Evolutionary conservation across 2,797 vertebrate genomes (phyloP).

Genomic region (Bryconaethiops microstoma): DNA sequence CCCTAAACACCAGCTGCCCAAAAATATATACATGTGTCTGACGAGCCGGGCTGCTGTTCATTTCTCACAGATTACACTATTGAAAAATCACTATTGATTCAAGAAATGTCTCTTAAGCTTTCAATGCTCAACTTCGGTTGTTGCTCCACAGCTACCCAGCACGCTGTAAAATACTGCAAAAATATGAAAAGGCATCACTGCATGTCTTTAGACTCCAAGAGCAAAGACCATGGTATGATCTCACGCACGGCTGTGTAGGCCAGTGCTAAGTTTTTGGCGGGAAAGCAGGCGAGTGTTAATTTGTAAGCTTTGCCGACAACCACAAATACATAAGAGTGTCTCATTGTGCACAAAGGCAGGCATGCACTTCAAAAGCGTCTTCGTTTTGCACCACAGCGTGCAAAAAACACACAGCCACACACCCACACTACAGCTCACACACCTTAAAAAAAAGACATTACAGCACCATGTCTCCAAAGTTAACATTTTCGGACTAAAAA

Average conservation of each 20-base stretch:
- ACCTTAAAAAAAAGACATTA: background rate
- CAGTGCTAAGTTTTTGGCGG: conserved; percentile 35
- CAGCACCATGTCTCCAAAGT: background rate
- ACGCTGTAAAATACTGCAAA: too few relatives aligned
- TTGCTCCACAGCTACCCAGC: too few relatives aligned
- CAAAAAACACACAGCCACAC: conserved; percentile 44
- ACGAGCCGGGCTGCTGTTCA: too few relatives aligned
- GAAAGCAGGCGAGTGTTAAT: conserved; percentile 36
- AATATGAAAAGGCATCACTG: too few relatives aligned
- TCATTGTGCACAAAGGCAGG: conserved; percentile 33
- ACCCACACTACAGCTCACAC: conserved; percentile 28
- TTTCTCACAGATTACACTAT: too few relatives aligned
- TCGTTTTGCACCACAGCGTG: conserved; percentile 46
- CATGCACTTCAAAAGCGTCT: conserved; percentile 58
- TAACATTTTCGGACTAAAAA: background rate
- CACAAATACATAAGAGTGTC: conserved; percentile 48
- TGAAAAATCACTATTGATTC: too few relatives aligned
- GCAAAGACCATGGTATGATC: background rate
- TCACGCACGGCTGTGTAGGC: conserved; percentile 8
- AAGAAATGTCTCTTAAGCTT: too few relatives aligned
- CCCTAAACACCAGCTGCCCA: too few relatives aligned
- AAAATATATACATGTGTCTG: too few relatives aligned
- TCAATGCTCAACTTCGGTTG: too few relatives aligned
- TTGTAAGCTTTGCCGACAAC: conserved; percentile 31
- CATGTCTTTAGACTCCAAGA: background rate